Base-by-base conservation (phyloP, 2,113 vertebrate genomes). In the Morone chrysops region DNA sequence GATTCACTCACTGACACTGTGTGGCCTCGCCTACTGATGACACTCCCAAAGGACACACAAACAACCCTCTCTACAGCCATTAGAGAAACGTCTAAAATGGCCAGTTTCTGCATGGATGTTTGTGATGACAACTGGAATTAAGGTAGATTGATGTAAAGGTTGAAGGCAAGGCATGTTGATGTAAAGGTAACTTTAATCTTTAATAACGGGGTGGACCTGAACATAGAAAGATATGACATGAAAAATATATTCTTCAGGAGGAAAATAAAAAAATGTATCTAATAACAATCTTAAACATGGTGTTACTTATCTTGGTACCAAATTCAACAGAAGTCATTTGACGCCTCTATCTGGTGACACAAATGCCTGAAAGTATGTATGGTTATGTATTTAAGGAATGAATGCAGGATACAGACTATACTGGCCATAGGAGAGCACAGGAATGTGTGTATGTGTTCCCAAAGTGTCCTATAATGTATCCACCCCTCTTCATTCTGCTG, bases 11-110 rank as follows among this genome's bases (percentile, higher is more conserved):
- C 22, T 57, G 74, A 69, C 75, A 50, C 61, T 70, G 83, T 88
- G 87, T 76, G 83, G 88, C 75, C 81, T 85, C 80, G 80, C 77
- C 53, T 71, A 20, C 74, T 10, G 31, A 66, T 81, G 82, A 80
- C 78, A 69, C 75, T 61, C 84, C 83, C 57, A 14, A n/a, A 67
- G 71, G 74, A 83, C 70, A 60, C 81, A 60, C 14, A 75, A 31
- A 62, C 41, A 59, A 1, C 13, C 12, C 22, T 13, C 66, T 59
- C 60, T 4, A 8, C 4, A 66, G 56, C 41, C 7, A n/a, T 38
- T 66, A 69, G 22, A 43, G 31, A 31, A 25, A 0, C 17, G 8
- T 43, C 38, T 59, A 17, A 71, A 56, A 36, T 18, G 20, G 51
- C 3, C 12, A 20, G 0, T 53, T 22, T 54, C 3, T 65, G 20